Base-by-base conservation (phyloP, 2,113 vertebrate genomes). In the Tretioscincus oriximinensis region DNA sequence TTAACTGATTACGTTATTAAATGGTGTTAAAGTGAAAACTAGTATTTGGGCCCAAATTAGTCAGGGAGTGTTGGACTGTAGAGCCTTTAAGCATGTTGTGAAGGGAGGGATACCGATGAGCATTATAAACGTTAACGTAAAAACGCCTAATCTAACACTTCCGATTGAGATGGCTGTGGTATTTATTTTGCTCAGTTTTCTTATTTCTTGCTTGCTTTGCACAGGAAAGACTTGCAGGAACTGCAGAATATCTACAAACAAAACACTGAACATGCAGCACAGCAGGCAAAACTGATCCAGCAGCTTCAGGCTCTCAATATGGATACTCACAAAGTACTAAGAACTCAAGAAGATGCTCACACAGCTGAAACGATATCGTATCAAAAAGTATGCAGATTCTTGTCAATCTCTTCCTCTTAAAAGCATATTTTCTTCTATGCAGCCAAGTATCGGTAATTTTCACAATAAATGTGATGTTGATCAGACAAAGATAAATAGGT, bases 221-320 rank as follows among this genome's bases (percentile, higher is more conserved):
- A 76, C 80, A 98, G 98, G 84, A 91, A 93, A 45, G 96, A 98
- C 83, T 90, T 96, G 81, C 93, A 96, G 85, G 95, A 97, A 76
- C 88, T 97, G 84, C 96, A 96, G 93, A 93, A 91, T 82, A 92
- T 97, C 83, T 98, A 97, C 87, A 94, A 88, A 79, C 96, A 97
- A 92, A 97, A 95, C 83, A 90, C 76, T 22, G 93, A 95, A 64
- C 95, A 98, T 67, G 93, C 94, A 80, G 88, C 91, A 28, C 96
- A 97, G 90, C 97, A 98, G 88, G 94, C 95, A 74, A 93, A 97
- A 84, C 92, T 98, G 82, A 97, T 99, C 93, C 94, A 95, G 90
- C 96, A 99, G 85, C 95, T 98, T 89, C 97, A 98, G 87, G 87
- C 93, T 84, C 96, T 98, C 86, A 97, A 95, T 90, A 92, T 95